Percentiles rank a stretch among this genome's conserved stretches.
These are phyloP conservation scores for Menura novaehollandiae DNA, from an alignment of 2,113 vertebrate genomes.

Conservation along the genomic window DNA sequence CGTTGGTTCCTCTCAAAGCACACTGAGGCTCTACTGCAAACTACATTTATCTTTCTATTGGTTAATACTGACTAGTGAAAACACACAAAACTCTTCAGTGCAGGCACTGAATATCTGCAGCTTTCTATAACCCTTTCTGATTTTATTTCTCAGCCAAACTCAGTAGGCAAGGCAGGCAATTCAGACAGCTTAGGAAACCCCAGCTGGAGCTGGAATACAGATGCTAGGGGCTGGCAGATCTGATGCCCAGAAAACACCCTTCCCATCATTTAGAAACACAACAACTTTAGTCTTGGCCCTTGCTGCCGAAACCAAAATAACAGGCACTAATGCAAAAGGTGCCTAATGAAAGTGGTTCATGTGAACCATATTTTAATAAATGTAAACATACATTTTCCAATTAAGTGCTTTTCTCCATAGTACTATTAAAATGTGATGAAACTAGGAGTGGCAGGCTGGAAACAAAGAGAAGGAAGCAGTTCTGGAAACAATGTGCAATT, in stretches of 20 bases:
- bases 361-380: background rate
- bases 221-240: background rate
- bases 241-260: background rate
- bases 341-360: background rate
- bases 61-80: slow-evolving; percentile 12
- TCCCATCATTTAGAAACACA: background rate
- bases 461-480: background rate
- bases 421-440: background rate
- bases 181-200: background rate
- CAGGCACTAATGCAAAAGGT: background rate
- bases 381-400: background rate
- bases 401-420: background rate
- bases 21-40: background rate
- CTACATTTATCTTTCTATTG: background rate
- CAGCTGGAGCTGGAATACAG: background rate
- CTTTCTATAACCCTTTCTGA: background rate
- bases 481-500: background rate
- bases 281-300: background rate
- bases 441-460: background rate
- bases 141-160: background rate
- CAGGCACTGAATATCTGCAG: background rate
- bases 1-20: background rate
- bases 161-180: background rate
- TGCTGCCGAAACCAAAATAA: background rate
- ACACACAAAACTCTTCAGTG: background rate